These are phyloP conservation scores for Amiota minor DNA, from an alignment of 2,888 invertebrate genomes.

Conservation along the genomic window DNA sequence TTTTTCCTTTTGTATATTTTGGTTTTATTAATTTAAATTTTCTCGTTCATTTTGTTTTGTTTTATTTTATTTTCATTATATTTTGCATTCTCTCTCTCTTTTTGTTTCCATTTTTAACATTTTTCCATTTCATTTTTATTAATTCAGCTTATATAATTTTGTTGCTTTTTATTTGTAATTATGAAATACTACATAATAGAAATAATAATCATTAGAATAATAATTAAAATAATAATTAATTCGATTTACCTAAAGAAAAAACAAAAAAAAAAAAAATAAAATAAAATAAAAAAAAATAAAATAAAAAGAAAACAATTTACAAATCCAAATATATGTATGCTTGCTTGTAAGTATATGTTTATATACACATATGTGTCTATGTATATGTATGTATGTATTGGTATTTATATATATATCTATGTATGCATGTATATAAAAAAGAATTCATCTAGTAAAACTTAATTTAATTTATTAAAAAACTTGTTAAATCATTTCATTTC, in stretches of 20 bases:
- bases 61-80: conserved; percentile 8
- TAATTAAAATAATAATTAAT: conserved; percentile 60
- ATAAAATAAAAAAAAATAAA: background rate
- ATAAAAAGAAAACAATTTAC: conserved; percentile 56
- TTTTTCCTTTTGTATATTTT: conserved; percentile 42
- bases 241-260: conserved; percentile 68
- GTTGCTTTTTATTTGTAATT: conserved; percentile 33
- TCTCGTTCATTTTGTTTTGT: conserved; percentile 37
- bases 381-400: background rate
- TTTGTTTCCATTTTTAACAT: conserved; percentile 19
- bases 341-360: background rate
- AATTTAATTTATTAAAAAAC: conserved; percentile 29
- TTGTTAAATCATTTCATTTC: background rate
- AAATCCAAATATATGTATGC: conserved; percentile 47
- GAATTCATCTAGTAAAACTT: conserved; percentile 54
- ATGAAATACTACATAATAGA: conserved; percentile 37
- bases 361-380: conserved; percentile 1
- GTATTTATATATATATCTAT: conserved; percentile 3
- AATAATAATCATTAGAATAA: conserved; percentile 36
- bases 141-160: conserved; percentile 42
- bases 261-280: conserved; percentile 31
- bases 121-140: conserved; percentile 44
- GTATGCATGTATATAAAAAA: conserved; percentile 44
- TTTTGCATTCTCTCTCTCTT: conserved; percentile 3
- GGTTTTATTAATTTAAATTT: conserved; percentile 47